Evolutionary conservation across 2,888 invertebrate species (phyloP), one percentile per base, ranked within the genome.

Genomic region (Tetrapedia diversipes): DNA sequence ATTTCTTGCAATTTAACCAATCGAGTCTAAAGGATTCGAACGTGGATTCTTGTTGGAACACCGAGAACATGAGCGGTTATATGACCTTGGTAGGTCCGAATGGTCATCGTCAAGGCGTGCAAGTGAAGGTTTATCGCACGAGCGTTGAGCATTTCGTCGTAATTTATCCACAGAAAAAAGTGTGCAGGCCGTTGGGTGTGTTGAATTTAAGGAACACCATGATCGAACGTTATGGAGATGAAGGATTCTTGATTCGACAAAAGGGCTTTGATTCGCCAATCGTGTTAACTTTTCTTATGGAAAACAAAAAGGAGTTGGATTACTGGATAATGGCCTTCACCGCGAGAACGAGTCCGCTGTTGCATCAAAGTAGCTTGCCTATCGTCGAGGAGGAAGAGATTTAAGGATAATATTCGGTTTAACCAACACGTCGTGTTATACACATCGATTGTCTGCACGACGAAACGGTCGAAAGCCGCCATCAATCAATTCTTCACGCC

Each of bases 111-210:
- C 94, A 94, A 89, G 93, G 93, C 78, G 94, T 95, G 6, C 93
- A 94, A 85, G 94, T 94, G 79, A 94, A 94, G 84, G 94, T 95
- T 29, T 95, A 95, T 89, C 92, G 93, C 76, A 95, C 95, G 6
- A 93, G 94, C 54, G 90, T 94, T 86, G 95, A 95, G 87, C 95
- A 95, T 85, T 95, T 95, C 85, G 94, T 94, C 1, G 95, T 94
- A 8, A 93, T 95, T 37, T 95, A 94, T 81, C 95, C 95, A 8
- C 93, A 94, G 89, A 94, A 94, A 90, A 93, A 94, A 86, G 92
- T 94, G 14, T 93, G 94, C 78, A 93, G 94, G 80, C 93, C 95
- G 0, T 91, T 94, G 43, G 94, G 94, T 0, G 94, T 95, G 2
- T 92, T 95, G 47, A 95, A 95, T 89, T 89, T 95, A 78, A 92